Evolutionary conservation across 2,888 invertebrate genomes (phyloP).

Genomic region (Xestia xanthographa): DNA sequence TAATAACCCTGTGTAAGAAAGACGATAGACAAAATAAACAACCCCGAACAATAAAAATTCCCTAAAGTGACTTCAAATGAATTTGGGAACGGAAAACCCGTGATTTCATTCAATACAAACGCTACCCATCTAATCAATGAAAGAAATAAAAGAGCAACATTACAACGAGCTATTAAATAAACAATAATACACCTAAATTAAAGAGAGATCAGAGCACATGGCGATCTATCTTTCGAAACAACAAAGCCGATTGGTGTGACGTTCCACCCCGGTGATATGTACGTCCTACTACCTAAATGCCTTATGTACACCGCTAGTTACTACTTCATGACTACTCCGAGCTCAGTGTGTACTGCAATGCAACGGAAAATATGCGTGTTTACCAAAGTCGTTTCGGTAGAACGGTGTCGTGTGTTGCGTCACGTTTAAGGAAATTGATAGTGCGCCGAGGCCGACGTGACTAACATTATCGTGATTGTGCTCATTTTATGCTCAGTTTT

Average conservation of each 20-base stretch:
- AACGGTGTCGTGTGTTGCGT: constrained; percentile 90
- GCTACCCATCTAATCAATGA: constrained; percentile 61
- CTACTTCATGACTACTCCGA: constrained; percentile 91
- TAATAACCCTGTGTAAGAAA: neutral
- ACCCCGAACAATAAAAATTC: neutral
- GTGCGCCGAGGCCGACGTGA: constrained; percentile 89
- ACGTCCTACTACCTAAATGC: constrained; percentile 91
- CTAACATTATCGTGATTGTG: constrained; percentile 87
- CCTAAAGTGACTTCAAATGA: constrained; percentile 15
- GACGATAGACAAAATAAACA: neutral
- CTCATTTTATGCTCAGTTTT: constrained; percentile 79
- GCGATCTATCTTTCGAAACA: constrained; percentile 90
- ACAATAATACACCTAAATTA: constrained; percentile 78
- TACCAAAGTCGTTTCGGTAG: constrained; percentile 91
- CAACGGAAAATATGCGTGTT: constrained; percentile 91
- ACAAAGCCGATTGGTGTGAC: constrained; percentile 91
- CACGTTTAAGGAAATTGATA: constrained; percentile 91
- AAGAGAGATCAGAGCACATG: constrained; percentile 87
- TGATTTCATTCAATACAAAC: constrained; percentile 44
- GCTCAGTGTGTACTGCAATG: constrained; percentile 91
- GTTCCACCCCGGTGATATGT: constrained; percentile 90
- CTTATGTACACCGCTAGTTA: constrained; percentile 91
- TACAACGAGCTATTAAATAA: constrained; percentile 66
- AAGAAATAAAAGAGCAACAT: constrained; percentile 61
- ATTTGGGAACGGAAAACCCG: constrained; percentile 27